These are phyloP conservation scores for Dicrurus megarhynchus DNA, from an alignment of 2,113 vertebrate genomes.

Conservation along the genomic window DNA sequence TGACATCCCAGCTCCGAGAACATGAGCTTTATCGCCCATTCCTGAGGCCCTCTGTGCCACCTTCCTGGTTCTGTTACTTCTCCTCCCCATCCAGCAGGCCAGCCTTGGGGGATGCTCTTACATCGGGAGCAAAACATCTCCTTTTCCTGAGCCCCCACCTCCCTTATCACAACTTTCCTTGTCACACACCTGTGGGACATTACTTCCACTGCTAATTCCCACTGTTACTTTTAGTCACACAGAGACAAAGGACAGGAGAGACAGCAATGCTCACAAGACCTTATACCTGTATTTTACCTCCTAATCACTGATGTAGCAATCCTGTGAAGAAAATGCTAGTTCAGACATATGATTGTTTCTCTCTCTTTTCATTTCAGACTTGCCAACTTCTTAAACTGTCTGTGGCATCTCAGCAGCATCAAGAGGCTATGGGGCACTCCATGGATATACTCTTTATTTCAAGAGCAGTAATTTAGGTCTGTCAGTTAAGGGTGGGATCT, in stretches of 20 bases:
- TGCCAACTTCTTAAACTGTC: neutral
- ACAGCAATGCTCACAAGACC: neutral
- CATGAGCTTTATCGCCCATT: neutral
- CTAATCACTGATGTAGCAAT: neutral
- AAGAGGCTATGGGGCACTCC: neutral
- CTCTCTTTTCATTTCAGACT: neutral
- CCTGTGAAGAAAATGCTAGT: neutral
- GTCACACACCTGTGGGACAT: too few relatives aligned
- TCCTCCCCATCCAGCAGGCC: neutral
- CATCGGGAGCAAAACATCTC: neutral
- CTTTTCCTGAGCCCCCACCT: neutral
- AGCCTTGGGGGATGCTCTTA: neutral
- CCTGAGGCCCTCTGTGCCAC: neutral
- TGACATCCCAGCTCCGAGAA: neutral
- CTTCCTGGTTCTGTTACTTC: neutral
- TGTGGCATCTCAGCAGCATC: neutral
- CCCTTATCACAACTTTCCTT: neutral
- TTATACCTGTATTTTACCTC: neutral
- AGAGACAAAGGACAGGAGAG: neutral
- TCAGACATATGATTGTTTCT: neutral
- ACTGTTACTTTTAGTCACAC: neutral
- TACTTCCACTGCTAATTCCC: neutral
- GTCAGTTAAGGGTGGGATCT: neutral
- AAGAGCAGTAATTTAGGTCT: neutral
- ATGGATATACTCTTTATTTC: neutral